Percentiles rank a stretch among this genome's conserved stretches.
Evolutionary conservation across 2,888 invertebrate genomes (phyloP).

Genomic region (Leucoma salicis): DNA sequence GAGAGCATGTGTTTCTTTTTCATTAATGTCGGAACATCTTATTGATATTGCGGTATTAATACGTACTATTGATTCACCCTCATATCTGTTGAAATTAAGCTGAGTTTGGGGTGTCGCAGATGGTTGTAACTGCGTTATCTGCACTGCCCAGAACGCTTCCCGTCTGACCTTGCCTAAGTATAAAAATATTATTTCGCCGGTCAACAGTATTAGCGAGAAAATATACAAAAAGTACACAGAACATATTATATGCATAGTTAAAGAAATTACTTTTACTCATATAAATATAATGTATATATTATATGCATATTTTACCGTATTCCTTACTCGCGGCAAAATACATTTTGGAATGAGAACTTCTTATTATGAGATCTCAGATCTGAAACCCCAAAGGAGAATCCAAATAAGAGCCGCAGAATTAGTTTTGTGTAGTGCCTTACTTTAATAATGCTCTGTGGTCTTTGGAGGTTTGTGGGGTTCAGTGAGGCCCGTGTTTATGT

Average conservation of each 20-base stretch:
- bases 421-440: conserved; percentile 72
- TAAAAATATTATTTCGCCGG: conserved; percentile 74
- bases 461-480: conserved; percentile 70
- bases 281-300: conserved; percentile 25
- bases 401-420: conserved; percentile 68
- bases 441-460: conserved; percentile 75
- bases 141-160: conserved; percentile 37
- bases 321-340: conserved; percentile 38
- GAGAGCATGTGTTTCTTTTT: conserved; percentile 28
- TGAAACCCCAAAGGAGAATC: conserved; percentile 58
- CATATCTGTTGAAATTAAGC: conserved; percentile 72
- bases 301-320: conserved; percentile 47
- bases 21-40: conserved; percentile 37
- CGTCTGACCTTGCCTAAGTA: conserved; percentile 59
- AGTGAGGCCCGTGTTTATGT: conserved; percentile 62
- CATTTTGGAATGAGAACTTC: conserved; percentile 45
- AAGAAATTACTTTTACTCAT: no score
- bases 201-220: conserved; percentile 7
- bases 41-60: conserved; percentile 59
- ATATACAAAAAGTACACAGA: no score
- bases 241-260: no score
- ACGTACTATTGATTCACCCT: conserved; percentile 60
- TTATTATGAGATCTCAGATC: conserved; percentile 49
- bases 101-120: conserved; percentile 74
- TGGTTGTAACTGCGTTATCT: conserved; percentile 69